Conservation (phyloP, 37 sponge, comb jelly and placozoan species). For the Haliclona indistincta region DNA sequence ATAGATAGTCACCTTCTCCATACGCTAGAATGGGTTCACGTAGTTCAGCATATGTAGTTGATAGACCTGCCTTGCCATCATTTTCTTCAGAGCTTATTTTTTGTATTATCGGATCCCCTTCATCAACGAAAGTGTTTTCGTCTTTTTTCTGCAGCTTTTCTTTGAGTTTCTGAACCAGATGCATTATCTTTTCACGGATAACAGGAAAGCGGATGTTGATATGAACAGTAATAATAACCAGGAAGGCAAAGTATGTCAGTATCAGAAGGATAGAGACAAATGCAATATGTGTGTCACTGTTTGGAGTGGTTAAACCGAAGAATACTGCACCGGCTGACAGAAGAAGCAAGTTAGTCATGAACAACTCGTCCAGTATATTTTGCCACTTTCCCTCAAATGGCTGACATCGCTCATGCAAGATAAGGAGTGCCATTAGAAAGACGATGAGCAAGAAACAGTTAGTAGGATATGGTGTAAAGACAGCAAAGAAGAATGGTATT, state of each 20-base stretch:
- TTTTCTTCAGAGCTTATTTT: not conserved
- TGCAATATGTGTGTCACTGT: not conserved
- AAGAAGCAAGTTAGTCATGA: slow-evolving; percentile 19
- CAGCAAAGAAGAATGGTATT: slow-evolving; percentile 7
- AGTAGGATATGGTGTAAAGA: not conserved
- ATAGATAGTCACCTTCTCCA: no score
- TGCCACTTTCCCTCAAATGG: slow-evolving; percentile 17
- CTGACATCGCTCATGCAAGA: slow-evolving; percentile 12
- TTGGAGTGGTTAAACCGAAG: not conserved
- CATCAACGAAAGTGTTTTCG: no score
- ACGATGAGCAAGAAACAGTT: not conserved
- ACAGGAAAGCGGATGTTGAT: slow-evolving; percentile 28
- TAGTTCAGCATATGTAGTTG: not conserved
- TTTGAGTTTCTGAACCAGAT: no score
- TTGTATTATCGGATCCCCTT: no score
- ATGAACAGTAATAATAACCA: slow-evolving; percentile 33
- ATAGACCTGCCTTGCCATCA: not conserved
- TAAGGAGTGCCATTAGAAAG: slow-evolving; percentile 4
- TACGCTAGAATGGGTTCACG: not conserved
- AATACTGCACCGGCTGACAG: not conserved
- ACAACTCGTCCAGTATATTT: slow-evolving; percentile 32
- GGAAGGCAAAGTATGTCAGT: slow-evolving; percentile 33
- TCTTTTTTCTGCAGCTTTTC: no score
- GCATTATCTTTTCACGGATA: no score
- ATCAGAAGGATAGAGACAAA: not conserved